These are phyloP conservation scores for Phataginus tricuspis DNA, from an alignment of 2,797 vertebrate genomes.

Conservation along the genomic window DNA sequence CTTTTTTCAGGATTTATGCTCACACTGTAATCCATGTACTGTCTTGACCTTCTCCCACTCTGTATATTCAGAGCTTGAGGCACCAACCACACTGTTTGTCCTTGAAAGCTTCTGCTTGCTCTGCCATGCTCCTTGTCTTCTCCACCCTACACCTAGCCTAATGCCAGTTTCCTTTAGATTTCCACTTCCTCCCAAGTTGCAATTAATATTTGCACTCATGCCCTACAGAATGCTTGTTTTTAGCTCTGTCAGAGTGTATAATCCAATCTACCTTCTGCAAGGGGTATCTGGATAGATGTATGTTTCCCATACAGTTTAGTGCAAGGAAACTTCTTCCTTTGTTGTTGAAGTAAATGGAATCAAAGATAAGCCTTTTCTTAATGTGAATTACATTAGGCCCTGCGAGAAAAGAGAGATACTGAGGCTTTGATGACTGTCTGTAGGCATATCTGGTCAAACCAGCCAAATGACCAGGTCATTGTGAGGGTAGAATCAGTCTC, in stretches of 20 bases:
- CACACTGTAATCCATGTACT: neutral
- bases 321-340: neutral
- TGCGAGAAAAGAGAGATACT: neutral
- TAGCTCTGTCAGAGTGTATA: neutral
- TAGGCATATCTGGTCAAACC: neutral
- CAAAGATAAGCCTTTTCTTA: neutral
- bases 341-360: constrained; percentile 3
- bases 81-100: neutral
- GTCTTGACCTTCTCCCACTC: neutral
- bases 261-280: neutral
- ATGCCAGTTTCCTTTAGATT: neutral
- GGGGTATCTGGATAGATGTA: neutral
- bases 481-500: neutral
- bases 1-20: neutral
- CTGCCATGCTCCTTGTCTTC: neutral
- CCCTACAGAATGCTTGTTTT: neutral
- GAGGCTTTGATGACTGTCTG: neutral
- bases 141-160: neutral
- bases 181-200: neutral
- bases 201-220: neutral
- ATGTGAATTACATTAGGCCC: neutral
- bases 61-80: neutral
- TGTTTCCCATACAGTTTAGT: neutral
- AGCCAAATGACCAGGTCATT: neutral
- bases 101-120: neutral